Evolutionary conservation across 2,113 vertebrate genomes (phyloP), one percentile per base, ranked within the genome.

Genomic region (Dermatemys mawii): DNA sequence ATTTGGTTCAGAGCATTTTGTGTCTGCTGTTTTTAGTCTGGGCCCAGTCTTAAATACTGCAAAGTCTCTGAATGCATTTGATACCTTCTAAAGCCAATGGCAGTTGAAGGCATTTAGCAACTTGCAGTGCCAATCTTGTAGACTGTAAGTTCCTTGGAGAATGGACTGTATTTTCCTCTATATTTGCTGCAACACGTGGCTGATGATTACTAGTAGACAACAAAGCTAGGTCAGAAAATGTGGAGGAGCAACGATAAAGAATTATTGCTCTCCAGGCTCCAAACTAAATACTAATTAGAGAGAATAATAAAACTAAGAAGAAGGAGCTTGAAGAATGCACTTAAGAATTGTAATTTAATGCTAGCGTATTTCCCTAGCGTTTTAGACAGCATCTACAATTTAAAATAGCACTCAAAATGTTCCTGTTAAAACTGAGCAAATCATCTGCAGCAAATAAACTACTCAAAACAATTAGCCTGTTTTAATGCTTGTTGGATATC

Each of bases 231-330:
- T 82, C 46, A 73, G 54, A 87, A 93, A 95, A 93, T 8, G 35
- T 16, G 1, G 63, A 91, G 24, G 21, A 95, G 73, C 87, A 96
- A 93, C 48, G 83, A 53, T 11, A 27, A 90, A 76, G 60, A 95
- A 76, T 90, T 93, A 96, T 49, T 93, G 38, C 60, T 88, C n/a
- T 83, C 90, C 24, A 27, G 86, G 51, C n/a, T 78, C 78, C 78
- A 91, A 93, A 94, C 79, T 89, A 94, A 95, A 85, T 82, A 92
- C 81, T 84, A 96, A 95, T 46, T 46, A 78, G 92, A 95, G 73
- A 92, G 38, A 88, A 94, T 82, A 94, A 92, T 63, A 87, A 85
- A 95, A 93, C n/a, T 35, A 76, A 79, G 78, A 96, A 76, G 55
- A 81, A 49, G 46, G 73, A 95, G 82, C 60, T 78, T 89, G 51